Percentiles rank a stretch among this genome's conserved stretches.
Conservation (phyloP, 92 coral and sea anemone species). For the Epizoanthus fatuus region DNA sequence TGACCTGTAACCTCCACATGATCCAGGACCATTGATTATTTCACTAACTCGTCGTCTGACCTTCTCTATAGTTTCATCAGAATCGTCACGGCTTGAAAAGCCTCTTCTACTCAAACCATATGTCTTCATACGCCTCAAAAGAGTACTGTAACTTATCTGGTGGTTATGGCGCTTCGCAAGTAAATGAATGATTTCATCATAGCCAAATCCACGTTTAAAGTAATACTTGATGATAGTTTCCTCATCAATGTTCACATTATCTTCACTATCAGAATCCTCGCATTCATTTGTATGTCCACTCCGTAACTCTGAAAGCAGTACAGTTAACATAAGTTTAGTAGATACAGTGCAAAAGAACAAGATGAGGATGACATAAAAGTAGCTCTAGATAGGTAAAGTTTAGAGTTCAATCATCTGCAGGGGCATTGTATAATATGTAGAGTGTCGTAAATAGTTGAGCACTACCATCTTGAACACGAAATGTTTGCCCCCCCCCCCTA, state of each 20-base stretch:
- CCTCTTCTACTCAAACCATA: conserved; percentile 48
- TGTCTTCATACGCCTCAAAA: conserved; percentile 48
- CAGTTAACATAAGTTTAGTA: background rate
- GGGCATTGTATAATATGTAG: no score
- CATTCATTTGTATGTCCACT: conserved; percentile 11
- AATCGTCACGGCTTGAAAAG: conserved; percentile 28
- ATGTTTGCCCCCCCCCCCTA: no score
- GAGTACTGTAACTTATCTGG: conserved; percentile 50
- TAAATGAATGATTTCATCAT: conserved; percentile 53
- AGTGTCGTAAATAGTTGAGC: no score
- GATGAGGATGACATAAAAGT: no score
- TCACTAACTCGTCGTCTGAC: conserved; percentile 33
- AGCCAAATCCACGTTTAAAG: conserved; percentile 55
- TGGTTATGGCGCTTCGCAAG: conserved; percentile 42
- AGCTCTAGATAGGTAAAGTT: no score
- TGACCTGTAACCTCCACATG: conserved; percentile 72
- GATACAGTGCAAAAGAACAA: no score
- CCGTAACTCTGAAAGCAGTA: conserved; percentile 16
- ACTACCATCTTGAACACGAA: no score
- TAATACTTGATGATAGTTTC: conserved; percentile 56
- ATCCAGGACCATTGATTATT: conserved; percentile 74
- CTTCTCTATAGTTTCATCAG: conserved; percentile 17
- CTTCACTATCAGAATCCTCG: background rate
- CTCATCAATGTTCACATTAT: conserved; percentile 42
- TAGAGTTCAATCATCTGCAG: no score